A percentile compares a stretch with the other conserved stretches of the same genome.
Evolutionary conservation across 2,888 invertebrate genomes (phyloP).

Genomic region (Machimus rusticus): DNA sequence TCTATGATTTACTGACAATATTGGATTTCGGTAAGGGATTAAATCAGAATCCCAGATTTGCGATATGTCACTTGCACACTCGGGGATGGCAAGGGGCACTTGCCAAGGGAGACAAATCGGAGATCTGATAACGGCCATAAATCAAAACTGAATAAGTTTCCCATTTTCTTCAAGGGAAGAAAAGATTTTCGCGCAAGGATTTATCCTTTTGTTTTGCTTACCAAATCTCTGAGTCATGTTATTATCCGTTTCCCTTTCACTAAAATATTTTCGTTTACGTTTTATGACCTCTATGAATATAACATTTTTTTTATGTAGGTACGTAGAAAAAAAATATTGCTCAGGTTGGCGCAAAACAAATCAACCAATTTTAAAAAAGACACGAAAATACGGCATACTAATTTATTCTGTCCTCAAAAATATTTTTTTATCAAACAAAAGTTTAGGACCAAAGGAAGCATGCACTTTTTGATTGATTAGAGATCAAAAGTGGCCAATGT

Average conservation of each 20-base stretch:
- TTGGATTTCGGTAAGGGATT: conserved; percentile 36
- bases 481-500: too few relatives aligned
- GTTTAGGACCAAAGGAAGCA: too few relatives aligned
- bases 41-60: conserved; percentile 41
- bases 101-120: conserved; percentile 25
- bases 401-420: too few relatives aligned
- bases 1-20: conserved; percentile 40
- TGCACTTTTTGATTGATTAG: too few relatives aligned
- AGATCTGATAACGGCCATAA: background rate
- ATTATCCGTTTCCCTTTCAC: background rate
- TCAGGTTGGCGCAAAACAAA: background rate
- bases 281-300: background rate
- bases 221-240: background rate
- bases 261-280: background rate
- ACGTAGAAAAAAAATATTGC: background rate
- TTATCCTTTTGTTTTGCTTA: conserved; percentile 24
- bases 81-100: background rate
- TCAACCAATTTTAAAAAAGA: background rate
- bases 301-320: background rate
- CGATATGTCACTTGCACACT: conserved; percentile 41
- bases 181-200: background rate
- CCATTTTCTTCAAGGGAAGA: background rate
- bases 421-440: too few relatives aligned
- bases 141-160: conserved; percentile 26
- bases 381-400: background rate